A percentile compares a stretch with the other conserved stretches of the same genome.
phyloP scores from a whole-genome alignment of 2,888 invertebrate genomes.

The Tiliacea citrago region DNA sequence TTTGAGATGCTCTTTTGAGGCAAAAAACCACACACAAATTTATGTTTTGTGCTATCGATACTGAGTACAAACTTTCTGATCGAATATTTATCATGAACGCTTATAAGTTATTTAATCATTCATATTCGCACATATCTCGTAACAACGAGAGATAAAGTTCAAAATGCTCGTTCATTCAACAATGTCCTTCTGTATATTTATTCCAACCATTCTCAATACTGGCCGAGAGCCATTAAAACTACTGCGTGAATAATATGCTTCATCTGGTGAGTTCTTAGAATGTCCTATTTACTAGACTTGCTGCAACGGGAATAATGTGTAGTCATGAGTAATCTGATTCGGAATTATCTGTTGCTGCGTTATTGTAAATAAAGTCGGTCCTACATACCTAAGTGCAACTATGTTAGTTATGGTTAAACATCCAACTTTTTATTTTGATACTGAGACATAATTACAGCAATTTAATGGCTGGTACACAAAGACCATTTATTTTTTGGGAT shows the following conservation, averaged over 20 bases:
- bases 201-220: not conserved
- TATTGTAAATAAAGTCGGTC: not conserved
- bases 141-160: slow-evolving; percentile 17
- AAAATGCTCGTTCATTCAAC: slow-evolving; percentile 28
- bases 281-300: slow-evolving; percentile 12
- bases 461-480: not conserved
- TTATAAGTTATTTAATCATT: not conserved
- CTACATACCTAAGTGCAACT: not conserved
- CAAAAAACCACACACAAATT: not conserved
- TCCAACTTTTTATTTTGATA: not conserved
- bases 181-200: slow-evolving; percentile 20
- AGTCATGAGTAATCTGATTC: slow-evolving; percentile 46
- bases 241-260: slow-evolving; percentile 7
- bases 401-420: not conserved
- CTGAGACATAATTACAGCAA: not conserved
- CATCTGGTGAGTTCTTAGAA: slow-evolving; percentile 36
- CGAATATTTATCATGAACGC: not conserved
- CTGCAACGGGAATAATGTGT: slow-evolving; percentile 20
- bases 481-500: too few species aligned
- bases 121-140: not conserved
- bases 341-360: slow-evolving; percentile 23
- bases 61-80: not conserved
- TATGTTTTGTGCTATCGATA: not conserved
- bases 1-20: not conserved
- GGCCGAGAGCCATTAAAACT: slow-evolving; percentile 16